A percentile compares a stretch with the other conserved stretches of the same genome.
phyloP scores from a whole-genome alignment of 1,140 invertebrate species.

The Trachymyrmex cornetzi region DNA sequence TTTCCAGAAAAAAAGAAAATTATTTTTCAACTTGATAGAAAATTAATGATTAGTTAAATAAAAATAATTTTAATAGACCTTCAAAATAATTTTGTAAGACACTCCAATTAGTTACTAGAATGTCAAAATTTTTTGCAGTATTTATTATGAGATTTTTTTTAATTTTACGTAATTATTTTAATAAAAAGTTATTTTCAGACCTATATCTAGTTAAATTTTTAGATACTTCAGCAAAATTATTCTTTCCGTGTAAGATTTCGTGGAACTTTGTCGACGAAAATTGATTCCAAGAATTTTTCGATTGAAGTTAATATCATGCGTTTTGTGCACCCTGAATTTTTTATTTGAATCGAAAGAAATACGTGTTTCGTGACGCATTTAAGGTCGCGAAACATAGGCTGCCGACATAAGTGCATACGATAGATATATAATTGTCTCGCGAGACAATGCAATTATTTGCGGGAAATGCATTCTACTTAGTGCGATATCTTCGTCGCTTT shows the following conservation, averaged over 20 bases:
- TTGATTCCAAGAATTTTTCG: neutral
- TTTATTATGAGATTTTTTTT: too few relatives aligned
- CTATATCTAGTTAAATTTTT: too few relatives aligned
- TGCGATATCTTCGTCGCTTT: conserved; percentile 34
- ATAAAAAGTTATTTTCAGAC: too few relatives aligned
- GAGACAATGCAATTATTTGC: conserved; percentile 35
- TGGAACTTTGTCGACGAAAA: neutral
- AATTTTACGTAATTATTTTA: too few relatives aligned
- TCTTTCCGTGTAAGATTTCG: neutral
- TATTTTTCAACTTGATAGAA: too few relatives aligned
- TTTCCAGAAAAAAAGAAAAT: too few relatives aligned
- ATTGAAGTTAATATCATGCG: neutral
- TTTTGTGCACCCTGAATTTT: neutral
- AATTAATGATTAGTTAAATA: too few relatives aligned
- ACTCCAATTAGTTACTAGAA: too few relatives aligned
- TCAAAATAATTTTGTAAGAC: too few relatives aligned
- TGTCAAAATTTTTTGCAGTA: too few relatives aligned
- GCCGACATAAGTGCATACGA: conserved; percentile 21
- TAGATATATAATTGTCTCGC: conserved; percentile 13
- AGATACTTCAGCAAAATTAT: too few relatives aligned
- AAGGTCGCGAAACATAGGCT: neutral
- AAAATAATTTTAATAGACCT: too few relatives aligned
- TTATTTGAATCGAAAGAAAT: neutral
- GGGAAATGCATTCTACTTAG: conserved; percentile 17
- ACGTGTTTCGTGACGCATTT: neutral